phyloP scores from a whole-genome alignment of 1,140 invertebrate genomes.

The Pemphigus obesinymphae region DNA sequence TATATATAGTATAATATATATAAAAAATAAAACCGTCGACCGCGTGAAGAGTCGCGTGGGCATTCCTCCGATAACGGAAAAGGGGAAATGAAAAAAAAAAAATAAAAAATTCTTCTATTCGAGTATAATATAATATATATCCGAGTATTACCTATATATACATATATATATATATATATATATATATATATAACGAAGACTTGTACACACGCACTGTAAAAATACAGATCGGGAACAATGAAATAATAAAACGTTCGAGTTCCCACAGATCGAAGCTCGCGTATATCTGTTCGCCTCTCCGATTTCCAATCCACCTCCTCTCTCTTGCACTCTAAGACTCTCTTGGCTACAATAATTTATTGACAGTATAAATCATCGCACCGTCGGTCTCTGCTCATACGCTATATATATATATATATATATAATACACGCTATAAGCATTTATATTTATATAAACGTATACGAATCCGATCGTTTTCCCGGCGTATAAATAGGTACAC shows the following conservation, averaged over 20 bases:
- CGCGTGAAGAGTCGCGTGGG: constrained; percentile 11
- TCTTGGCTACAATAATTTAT: constrained; percentile 30
- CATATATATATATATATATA: too few relatives aligned
- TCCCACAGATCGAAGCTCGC: constrained; percentile 24
- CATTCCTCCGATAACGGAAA: not conserved
- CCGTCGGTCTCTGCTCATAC: not conserved
- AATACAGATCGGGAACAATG: constrained; percentile 32
- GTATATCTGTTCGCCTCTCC: not conserved
- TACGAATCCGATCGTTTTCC: not conserved
- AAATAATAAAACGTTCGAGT: constrained; percentile 40
- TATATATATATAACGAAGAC: not conserved
- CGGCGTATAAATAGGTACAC: not conserved
- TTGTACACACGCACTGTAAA: not conserved
- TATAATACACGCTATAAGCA: too few relatives aligned
- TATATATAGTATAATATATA: too few relatives aligned
- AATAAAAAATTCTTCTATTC: not conserved
- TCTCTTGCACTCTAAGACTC: not conserved
- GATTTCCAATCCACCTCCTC: constrained; percentile 15
- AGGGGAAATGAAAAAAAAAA: not conserved
- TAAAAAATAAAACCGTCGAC: not conserved
- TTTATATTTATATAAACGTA: too few relatives aligned
- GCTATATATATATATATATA: not conserved
- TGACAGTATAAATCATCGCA: constrained; percentile 36
- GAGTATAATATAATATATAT: too few relatives aligned
- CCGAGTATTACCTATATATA: too few relatives aligned